Percentiles rank a stretch among this genome's conserved stretches.
phyloP scores from a whole-genome alignment of 1,140 invertebrate genomes.

The Anastatus disparis region DNA sequence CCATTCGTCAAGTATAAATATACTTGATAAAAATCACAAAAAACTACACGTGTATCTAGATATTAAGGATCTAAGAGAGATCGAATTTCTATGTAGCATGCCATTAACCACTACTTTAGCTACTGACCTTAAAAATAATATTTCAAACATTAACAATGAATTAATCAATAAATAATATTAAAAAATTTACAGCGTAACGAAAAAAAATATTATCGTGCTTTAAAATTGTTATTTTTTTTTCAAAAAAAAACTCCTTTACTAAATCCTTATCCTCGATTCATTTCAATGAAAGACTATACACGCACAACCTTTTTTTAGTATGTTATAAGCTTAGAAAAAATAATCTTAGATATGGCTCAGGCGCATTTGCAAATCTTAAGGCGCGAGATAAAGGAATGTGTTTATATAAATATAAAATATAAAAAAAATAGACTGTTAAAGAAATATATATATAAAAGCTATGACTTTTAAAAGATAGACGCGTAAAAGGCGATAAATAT shows the following conservation, averaged over 20 bases:
- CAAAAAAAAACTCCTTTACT: background rate
- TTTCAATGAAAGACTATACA: too few relatives aligned
- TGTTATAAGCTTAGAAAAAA: too few relatives aligned
- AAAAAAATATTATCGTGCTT: slow-evolving; percentile 1
- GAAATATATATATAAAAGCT: background rate
- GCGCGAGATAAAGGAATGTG: slow-evolving; percentile 28
- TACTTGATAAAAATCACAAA: slow-evolving; percentile 36
- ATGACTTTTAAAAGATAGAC: background rate
- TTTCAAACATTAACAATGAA: slow-evolving; percentile 37
- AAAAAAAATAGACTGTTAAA: slow-evolving; percentile 30
- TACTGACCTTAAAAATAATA: slow-evolving; percentile 36
- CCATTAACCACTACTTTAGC: slow-evolving; percentile 35
- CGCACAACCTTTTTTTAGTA: too few relatives aligned
- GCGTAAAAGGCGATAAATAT: background rate
- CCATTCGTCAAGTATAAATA: slow-evolving; percentile 33
- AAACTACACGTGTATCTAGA: slow-evolving; percentile 32
- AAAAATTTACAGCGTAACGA: slow-evolving; percentile 20
- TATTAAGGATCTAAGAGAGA: slow-evolving; percentile 36
- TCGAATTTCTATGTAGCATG: slow-evolving; percentile 35
- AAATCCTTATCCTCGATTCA: background rate
- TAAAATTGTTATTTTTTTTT: background rate
- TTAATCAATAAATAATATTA: slow-evolving; percentile 30
- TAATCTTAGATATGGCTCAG: too few relatives aligned
- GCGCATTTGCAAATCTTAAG: slow-evolving; percentile 5
- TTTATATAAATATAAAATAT: slow-evolving; percentile 26